Evolutionary conservation across 2,797 vertebrate genomes (phyloP).

Genomic region (Odontamblyopus rebecca): DNA sequence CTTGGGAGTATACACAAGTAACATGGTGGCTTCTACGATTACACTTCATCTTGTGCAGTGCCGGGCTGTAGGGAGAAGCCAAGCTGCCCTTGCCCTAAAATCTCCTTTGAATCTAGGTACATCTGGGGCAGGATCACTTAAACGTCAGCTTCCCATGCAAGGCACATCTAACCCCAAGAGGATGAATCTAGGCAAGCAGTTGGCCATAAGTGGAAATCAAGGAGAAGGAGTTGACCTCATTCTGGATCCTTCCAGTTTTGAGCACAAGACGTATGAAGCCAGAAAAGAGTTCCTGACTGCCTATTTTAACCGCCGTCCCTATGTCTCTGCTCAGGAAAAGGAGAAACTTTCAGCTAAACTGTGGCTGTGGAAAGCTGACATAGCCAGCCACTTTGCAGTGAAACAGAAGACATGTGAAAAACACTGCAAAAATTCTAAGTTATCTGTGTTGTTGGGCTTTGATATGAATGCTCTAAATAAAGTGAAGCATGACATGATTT

Average conservation of each 20-base stretch:
- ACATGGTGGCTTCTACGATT: slow-evolving; percentile 98
- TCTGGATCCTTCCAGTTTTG: slow-evolving; percentile 91
- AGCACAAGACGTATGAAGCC: slow-evolving; percentile 92
- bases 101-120: slow-evolving; percentile 80
- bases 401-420: slow-evolving; percentile 85
- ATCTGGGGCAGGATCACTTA: slow-evolving; percentile 80
- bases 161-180: slow-evolving; percentile 83
- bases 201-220: slow-evolving; percentile 76
- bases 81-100: slow-evolving; percentile 85
- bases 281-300: slow-evolving; percentile 93
- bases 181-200: slow-evolving; percentile 78
- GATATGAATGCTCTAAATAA: slow-evolving; percentile 92
- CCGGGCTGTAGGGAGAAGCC: slow-evolving; percentile 90
- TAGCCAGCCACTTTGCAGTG: slow-evolving; percentile 89
- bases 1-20: slow-evolving; percentile 96
- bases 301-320: slow-evolving; percentile 94
- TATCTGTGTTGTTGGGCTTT: slow-evolving; percentile 89
- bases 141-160: slow-evolving; percentile 84
- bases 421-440: slow-evolving; percentile 83
- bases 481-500: slow-evolving; percentile 89
- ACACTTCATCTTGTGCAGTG: slow-evolving; percentile 97
- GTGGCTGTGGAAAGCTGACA: slow-evolving; percentile 97
- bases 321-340: slow-evolving; percentile 87
- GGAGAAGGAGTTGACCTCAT: slow-evolving; percentile 85
- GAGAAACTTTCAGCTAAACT: slow-evolving; percentile 92